Evolutionary conservation across 2,797 vertebrate species (phyloP).

Genomic region (Catamblyrhynchus diadema): DNA sequence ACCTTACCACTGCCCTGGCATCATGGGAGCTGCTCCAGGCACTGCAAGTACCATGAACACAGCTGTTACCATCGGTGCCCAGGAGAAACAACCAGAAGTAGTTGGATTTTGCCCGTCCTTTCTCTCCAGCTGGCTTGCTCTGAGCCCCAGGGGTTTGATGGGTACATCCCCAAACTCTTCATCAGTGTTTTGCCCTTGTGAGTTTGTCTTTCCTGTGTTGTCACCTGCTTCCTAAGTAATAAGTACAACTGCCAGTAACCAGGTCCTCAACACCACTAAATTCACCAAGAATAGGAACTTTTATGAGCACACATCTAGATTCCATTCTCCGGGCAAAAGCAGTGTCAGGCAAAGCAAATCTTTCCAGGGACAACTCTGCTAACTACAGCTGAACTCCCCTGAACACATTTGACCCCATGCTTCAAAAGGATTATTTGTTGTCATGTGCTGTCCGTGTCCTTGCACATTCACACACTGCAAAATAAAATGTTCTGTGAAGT

Average conservation of each 20-base stretch:
- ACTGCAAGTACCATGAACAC: fast-evolving
- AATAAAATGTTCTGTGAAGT: slow-evolving; percentile 62
- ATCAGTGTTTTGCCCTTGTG: not conserved
- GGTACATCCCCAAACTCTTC: not conserved
- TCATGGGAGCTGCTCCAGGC: not conserved
- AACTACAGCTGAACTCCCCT: not conserved
- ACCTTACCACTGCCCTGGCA: not conserved
- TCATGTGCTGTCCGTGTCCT: not conserved
- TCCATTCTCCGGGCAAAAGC: not conserved
- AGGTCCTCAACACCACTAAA: not conserved
- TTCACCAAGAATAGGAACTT: not conserved
- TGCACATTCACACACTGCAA: not conserved
- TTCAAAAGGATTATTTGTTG: not conserved
- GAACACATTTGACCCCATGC: not conserved
- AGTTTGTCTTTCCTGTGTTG: not conserved
- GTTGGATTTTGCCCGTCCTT: not conserved
- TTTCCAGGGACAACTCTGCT: not conserved
- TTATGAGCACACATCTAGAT: not conserved
- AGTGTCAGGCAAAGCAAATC: not conserved
- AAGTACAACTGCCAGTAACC: not conserved
- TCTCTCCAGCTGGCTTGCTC: not conserved
- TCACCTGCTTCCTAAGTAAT: not conserved
- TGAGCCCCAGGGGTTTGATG: not conserved
- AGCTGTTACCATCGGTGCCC: fast-evolving
- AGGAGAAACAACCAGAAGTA: not conserved